These are phyloP conservation scores for Cinclus cinclus DNA, from an alignment of 2,113 vertebrate species.

Conservation along the genomic window DNA sequence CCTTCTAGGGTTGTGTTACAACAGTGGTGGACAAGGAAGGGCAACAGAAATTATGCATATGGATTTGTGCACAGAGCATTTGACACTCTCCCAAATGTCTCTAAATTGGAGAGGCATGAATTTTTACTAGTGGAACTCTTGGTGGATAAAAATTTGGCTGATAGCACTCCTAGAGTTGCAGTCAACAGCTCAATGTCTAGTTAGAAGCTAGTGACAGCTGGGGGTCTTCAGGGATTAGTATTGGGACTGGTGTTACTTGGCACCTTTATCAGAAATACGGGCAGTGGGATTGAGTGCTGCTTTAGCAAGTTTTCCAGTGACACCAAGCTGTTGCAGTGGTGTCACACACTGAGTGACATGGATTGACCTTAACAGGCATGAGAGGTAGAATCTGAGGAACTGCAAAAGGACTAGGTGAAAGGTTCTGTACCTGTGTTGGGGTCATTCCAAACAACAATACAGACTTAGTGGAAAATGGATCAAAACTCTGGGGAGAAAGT, in stretches of 20 bases:
- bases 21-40: neutral
- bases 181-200: neutral
- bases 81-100: neutral
- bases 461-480: neutral
- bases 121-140: neutral
- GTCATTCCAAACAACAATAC: neutral
- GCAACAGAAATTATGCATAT: neutral
- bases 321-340: neutral
- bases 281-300: neutral
- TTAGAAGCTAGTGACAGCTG: neutral
- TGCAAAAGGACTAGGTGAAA: neutral
- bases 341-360: neutral
- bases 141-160: neutral
- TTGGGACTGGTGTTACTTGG: neutral
- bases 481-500: neutral
- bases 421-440: neutral
- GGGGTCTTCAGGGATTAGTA: neutral
- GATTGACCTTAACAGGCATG: neutral
- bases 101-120: neutral
- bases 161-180: neutral
- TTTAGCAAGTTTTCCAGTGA: neutral
- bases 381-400: neutral
- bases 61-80: neutral
- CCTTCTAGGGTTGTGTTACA: accelerated
- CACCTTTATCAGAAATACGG: neutral